phyloP scores from a whole-genome alignment of 2,797 vertebrate genomes.

The Pipistrellus pygmaeus region DNA sequence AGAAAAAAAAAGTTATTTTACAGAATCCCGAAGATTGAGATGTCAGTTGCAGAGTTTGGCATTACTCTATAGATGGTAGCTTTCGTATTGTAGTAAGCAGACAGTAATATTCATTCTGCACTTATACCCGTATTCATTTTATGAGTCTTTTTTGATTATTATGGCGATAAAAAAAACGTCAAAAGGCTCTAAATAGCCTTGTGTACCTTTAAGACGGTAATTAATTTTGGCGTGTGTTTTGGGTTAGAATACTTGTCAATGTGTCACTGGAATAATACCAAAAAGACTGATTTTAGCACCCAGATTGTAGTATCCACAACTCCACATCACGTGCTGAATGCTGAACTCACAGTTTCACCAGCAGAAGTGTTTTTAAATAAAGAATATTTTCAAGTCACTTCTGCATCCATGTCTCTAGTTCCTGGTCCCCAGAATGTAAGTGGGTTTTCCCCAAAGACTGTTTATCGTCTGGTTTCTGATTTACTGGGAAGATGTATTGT shows the following conservation, averaged over 20 bases:
- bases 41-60: neutral
- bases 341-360: neutral
- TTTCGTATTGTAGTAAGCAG: neutral
- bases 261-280: neutral
- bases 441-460: neutral
- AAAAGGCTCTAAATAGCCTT: neutral
- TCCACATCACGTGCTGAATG: neutral
- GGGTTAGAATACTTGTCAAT: neutral
- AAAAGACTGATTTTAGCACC: neutral
- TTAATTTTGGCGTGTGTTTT: neutral
- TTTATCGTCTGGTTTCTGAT: neutral
- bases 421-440: neutral
- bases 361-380: neutral
- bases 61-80: too few relatives aligned
- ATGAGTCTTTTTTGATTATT: neutral
- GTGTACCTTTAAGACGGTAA: neutral
- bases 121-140: neutral
- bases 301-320: neutral
- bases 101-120: neutral
- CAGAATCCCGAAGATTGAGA: neutral
- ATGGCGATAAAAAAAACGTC: neutral
- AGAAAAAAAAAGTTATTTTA: neutral
- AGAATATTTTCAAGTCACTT: neutral
- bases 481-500: neutral
- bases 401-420: neutral